Evolutionary conservation across 2,888 invertebrate species (phyloP).

Genomic region (Sericinus montela): DNA sequence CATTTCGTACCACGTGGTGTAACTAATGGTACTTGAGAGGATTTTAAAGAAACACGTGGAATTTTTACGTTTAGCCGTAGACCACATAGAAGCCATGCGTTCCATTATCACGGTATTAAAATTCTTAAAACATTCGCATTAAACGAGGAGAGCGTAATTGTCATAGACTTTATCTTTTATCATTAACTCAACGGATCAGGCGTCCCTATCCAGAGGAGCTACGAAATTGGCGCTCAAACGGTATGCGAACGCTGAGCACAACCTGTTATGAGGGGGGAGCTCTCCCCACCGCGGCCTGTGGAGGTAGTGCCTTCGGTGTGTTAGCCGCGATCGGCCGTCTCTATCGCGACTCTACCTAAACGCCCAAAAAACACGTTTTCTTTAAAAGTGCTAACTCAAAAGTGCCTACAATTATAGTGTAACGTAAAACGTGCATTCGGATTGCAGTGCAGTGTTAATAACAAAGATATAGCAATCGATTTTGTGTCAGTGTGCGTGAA

Average conservation of each 20-base stretch:
- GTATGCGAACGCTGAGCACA: constrained; percentile 57
- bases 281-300: constrained; percentile 32
- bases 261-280: constrained; percentile 61
- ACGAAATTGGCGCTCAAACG: constrained; percentile 70
- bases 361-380: constrained; percentile 42
- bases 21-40: no score
- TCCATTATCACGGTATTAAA: no score
- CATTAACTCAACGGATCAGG: constrained; percentile 53
- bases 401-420: constrained; percentile 22
- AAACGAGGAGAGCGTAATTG: constrained; percentile 14
- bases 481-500: constrained; percentile 29
- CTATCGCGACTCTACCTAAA: constrained; percentile 36
- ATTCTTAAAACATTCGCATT: neutral
- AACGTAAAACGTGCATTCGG: constrained; percentile 41
- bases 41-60: no score
- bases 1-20: no score
- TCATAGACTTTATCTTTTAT: constrained; percentile 45
- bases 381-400: constrained; percentile 28
- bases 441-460: constrained; percentile 66
- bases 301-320: constrained; percentile 46
- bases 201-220: constrained; percentile 49
- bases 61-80: no score
- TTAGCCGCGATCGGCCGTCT: constrained; percentile 34
- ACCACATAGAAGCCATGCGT: no score
- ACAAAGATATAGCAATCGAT: constrained; percentile 25